Base-by-base conservation (phyloP, 2,888 invertebrate genomes). In the Hemaris fuciformis region DNA sequence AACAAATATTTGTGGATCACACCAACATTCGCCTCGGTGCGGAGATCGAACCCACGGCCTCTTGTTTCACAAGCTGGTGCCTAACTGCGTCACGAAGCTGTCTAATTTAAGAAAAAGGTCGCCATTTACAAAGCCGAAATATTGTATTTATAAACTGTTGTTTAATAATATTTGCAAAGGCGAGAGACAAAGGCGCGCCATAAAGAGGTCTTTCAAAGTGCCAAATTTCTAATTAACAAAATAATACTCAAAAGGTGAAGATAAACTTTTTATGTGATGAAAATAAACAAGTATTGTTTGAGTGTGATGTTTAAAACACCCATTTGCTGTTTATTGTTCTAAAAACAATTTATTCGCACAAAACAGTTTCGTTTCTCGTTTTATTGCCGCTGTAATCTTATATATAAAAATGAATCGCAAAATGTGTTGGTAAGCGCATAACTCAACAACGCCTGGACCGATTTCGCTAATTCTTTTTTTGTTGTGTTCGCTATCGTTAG, bases 281-380 rank as follows among this genome's bases (percentile, higher is more conserved):
- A 25, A 7, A 53, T 31, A 53, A 53, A 53, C 15, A 27, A 27
- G 27, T 27, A 31, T 53, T 27, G 46, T 46, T 25, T 27, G n/a
- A n/a, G n/a, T n/a, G n/a, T 46, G 10, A 23, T 23, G 13, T 23
- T 18, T 18, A 15, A 31, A 31, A 31, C 10, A 8, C 20, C 2
- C 45, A 10, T 45, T 45, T 15, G 18, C 27, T 27, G 7, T 53
- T 18, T 1, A 0, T 18, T 20, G 1, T 43, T 1, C 43, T 43
- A 18, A 43, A 43, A 20, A 43, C 20, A 8, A 10, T 10, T 3
- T 18, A 43, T 20, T 20, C 20, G 10, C 20, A 18, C 8, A 18
- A 43, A 8, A n/a, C n/a, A n/a, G 13, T 2, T 5, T 10, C 64
- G 62, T 61, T 38, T 60, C 68, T 66, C 67, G 68, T 67, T 72